Evolutionary conservation across 2,797 vertebrate genomes (phyloP), one percentile per base, ranked within the genome.

Genomic region (Caiman crocodilus): DNA sequence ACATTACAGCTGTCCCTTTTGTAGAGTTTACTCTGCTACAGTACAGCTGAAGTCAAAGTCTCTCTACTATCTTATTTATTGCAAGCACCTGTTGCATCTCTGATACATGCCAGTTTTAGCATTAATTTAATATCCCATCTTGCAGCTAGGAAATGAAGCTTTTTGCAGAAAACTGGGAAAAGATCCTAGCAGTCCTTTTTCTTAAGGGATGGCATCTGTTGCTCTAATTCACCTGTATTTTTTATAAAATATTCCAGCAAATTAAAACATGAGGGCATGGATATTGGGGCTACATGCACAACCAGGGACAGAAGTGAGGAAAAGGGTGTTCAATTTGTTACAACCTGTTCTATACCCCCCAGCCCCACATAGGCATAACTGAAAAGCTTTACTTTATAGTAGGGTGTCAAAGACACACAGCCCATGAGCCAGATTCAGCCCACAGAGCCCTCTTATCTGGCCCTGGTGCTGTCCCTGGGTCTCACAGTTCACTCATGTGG

Each of bases 11-110:
- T 79, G 65, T 6, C 21, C 55, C 42, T 77, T 63, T 82, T 77
- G 63, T 3, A 18, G 32, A 11, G 16, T 69, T 81, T 16, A 75
- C 67, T 25, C 55, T 0, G 0, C 74, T n/a, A 17, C 35, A 82
- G 17, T 12, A 28, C 64, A n/a, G 2, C 65, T 59, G 56, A 81
- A 84, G 73, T 25, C 84, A 85, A 57, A 82, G 61, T 21, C 75
- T 42, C 50, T 82, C 74, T 79, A 50, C 25, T 82, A 10, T 75
- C 84, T 20, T n/a, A n/a, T 13, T n/a, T 28, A 57, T 55, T 76
- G 77, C 59, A 63, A 79, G 60, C 59, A n/a, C 16, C 6, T n/a
- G 23, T 50, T 50, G 23, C 15, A 23, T 57, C n/a, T 35, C 57
- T 20, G 10, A 26, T 35, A 28, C 17, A 35, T 74, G 26, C 23